Evolutionary conservation across 1,140 invertebrate species (phyloP).

Genomic region (Dinothrombium tinctorium): DNA sequence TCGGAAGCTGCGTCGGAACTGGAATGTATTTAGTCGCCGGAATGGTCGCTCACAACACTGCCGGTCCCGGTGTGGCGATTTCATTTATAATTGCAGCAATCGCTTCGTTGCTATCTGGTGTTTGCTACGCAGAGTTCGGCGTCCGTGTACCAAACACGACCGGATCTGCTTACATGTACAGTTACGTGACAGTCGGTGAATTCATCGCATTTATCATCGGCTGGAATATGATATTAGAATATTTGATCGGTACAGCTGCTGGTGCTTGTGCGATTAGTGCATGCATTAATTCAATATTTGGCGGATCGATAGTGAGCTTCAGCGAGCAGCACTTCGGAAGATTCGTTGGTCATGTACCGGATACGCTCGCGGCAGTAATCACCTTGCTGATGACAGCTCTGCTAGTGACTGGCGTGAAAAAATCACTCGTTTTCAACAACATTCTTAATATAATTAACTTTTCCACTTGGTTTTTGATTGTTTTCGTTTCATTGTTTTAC

Average conservation of each 20-base stretch:
- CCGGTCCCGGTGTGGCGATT: constrained; percentile 54
- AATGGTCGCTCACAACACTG: constrained; percentile 53
- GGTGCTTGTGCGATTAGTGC: constrained; percentile 18
- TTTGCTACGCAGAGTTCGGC: constrained; percentile 37
- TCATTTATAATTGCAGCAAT: constrained; percentile 70
- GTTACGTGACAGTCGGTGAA: constrained; percentile 26
- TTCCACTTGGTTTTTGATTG: constrained; percentile 65
- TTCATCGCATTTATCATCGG: constrained; percentile 27
- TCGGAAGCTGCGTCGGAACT: constrained; percentile 64
- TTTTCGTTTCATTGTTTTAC: constrained; percentile 64
- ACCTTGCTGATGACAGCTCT: constrained; percentile 63
- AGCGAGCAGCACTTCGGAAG: constrained; percentile 42
- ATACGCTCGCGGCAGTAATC: constrained; percentile 61
- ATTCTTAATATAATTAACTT: constrained; percentile 65
- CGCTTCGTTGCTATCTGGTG: constrained; percentile 56
- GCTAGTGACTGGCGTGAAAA: constrained; percentile 67
- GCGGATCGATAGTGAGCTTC: constrained; percentile 41
- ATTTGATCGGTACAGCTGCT: constrained; percentile 37
- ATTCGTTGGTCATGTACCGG: constrained; percentile 41
- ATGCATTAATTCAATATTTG: constrained; percentile 55
- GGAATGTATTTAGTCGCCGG: constrained; percentile 78
- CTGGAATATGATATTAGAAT: constrained; percentile 52
- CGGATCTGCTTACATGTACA: constrained; percentile 28
- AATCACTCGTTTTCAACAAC: constrained; percentile 74
- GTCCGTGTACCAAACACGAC: constrained; percentile 38